Evolutionary conservation across 2,888 invertebrate species (phyloP).

Genomic region (Rugalucina vietnamica): DNA sequence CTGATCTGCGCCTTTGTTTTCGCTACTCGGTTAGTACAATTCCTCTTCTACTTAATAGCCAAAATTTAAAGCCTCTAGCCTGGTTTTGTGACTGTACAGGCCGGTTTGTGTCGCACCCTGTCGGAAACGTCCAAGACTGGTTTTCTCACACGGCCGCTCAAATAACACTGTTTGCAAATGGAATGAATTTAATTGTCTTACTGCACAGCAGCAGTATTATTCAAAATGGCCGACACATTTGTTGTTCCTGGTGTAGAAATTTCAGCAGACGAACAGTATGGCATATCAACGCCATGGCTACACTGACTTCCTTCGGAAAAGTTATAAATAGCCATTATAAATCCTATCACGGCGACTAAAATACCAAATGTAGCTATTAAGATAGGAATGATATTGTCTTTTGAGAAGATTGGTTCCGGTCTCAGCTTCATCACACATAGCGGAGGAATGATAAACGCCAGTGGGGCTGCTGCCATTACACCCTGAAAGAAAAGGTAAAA

Average conservation of each 20-base stretch:
- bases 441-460: slow-evolving; percentile 93
- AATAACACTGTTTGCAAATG: no score
- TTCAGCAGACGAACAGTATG: slow-evolving; percentile 85
- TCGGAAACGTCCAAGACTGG: no score
- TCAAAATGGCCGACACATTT: background rate
- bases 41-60: no score
- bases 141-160: no score
- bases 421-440: slow-evolving; percentile 90
- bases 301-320: slow-evolving; percentile 86
- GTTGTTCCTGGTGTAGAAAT: background rate
- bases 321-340: slow-evolving; percentile 86
- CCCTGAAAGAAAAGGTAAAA: slow-evolving; percentile 86
- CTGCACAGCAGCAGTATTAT: background rate
- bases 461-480: slow-evolving; percentile 91
- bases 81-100: no score
- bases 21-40: no score
- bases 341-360: slow-evolving; percentile 87
- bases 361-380: slow-evolving; percentile 89
- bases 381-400: slow-evolving; percentile 89
- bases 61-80: no score
- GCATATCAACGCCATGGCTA: slow-evolving; percentile 88
- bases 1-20: no score
- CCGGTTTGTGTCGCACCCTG: no score
- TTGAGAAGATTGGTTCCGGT: slow-evolving; percentile 88
- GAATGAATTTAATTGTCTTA: no score